Base-by-base conservation (phyloP, 2,113 vertebrate genomes). In the Gobio gobio region DNA sequence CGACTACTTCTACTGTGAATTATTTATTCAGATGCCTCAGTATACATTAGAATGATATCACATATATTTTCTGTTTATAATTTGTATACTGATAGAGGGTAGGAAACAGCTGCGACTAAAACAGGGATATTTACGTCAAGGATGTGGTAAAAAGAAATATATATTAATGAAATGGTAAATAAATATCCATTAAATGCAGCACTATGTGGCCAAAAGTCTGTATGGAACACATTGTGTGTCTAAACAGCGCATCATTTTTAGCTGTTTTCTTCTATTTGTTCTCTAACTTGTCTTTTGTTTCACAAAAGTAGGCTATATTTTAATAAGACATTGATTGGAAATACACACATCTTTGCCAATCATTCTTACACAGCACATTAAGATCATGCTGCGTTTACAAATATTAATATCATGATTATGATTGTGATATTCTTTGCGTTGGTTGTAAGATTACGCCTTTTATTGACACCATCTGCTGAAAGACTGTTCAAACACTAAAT, bases 401-500 rank as follows among this genome's bases (percentile, higher is more conserved):
- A 49, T 80, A 20, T 29, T 47, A 63, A 61, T 49, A 64, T 64
- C 24, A 78, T n/a, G 66, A 40, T 70, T 43, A 79, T 75, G 14
- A 26, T 75, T 51, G 56, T 59, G 36, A 79, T 45, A 10, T 18
- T 24, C 58, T 18, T 59, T 80, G 66, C 40, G 14, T 70, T 70
- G 64, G 29, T 47, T 47, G 45, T 56, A 7, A 56, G 51, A 56
- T 56, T 56, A 8, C 2, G n/a, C 73, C 73, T 75, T 75, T 51
- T 24, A 14, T 51, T 77, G 14, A 24, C 49, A 77, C 51, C 83
- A 78, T 59, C 47, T 77, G 76, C 80, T 86, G 86, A 82, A 89
- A 77, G 88, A 89, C 88, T 89, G 88, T 89, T 89, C 56, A 78
- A 82, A 75, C 76, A 18, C 79, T 77, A 82, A 85, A 80, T 83